Evolutionary conservation across 2,888 invertebrate species (phyloP).

Genomic region (Stratiomys singularior): DNA sequence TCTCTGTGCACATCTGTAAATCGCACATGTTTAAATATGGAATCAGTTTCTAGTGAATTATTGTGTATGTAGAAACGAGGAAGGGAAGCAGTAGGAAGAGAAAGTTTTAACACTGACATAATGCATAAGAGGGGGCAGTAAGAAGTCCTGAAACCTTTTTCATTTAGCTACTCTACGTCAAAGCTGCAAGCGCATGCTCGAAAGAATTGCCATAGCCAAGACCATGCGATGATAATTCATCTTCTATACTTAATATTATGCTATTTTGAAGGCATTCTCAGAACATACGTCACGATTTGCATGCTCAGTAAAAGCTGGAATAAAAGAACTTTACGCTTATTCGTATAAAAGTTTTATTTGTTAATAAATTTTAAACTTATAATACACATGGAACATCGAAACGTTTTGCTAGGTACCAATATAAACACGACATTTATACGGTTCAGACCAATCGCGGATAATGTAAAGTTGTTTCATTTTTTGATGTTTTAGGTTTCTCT

Average conservation of each 20-base stretch:
- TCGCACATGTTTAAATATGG: slow-evolving; percentile 16
- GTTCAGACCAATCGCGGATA: neutral
- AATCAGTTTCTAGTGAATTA: neutral
- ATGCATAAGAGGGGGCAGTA: too few species aligned
- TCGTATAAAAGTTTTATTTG: slow-evolving; percentile 32
- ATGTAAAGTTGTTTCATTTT: neutral
- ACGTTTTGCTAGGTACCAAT: slow-evolving; percentile 18
- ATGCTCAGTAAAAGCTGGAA: neutral
- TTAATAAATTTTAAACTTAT: slow-evolving; percentile 37
- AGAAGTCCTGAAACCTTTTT: too few species aligned
- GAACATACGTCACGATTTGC: too few species aligned
- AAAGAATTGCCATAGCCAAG: too few species aligned
- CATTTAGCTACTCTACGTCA: too few species aligned
- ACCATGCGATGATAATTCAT: too few species aligned
- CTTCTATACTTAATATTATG: too few species aligned
- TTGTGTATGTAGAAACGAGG: neutral
- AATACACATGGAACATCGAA: neutral
- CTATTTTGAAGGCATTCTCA: too few species aligned
- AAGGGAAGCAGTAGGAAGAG: too few species aligned
- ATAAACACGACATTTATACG: neutral
- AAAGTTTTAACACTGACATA: too few species aligned
- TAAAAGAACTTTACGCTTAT: neutral
- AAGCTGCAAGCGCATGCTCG: too few species aligned
- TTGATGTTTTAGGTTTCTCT: neutral
- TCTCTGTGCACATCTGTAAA: slow-evolving; percentile 18